Evolutionary conservation across 2,888 invertebrate genomes (phyloP).

Genomic region (Stramonita haemastoma): DNA sequence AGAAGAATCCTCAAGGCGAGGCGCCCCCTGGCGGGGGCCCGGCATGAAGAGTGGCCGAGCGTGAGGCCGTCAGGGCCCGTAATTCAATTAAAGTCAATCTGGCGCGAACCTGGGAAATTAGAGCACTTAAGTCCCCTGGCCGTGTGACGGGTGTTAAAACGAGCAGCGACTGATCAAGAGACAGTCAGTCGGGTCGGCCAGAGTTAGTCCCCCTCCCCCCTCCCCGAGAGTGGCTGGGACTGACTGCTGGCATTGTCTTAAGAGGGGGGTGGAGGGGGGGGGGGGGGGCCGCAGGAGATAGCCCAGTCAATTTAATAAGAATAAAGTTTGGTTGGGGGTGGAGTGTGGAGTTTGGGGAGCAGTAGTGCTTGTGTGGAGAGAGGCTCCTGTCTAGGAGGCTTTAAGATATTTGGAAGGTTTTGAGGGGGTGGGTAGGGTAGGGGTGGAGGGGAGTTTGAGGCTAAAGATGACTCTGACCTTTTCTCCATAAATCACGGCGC

Average conservation of each 20-base stretch:
- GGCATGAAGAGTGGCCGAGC: slow-evolving; percentile 38
- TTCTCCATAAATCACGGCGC: slow-evolving; percentile 40
- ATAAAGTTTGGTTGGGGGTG: slow-evolving; percentile 21
- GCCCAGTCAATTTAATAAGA: slow-evolving; percentile 42
- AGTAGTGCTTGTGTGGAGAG: neutral
- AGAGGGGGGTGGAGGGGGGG: neutral
- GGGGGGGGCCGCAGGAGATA: slow-evolving; percentile 5
- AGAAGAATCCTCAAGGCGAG: slow-evolving; percentile 22
- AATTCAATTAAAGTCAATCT: slow-evolving; percentile 47
- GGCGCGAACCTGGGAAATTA: slow-evolving; percentile 45
- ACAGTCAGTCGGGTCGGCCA: too few relatives aligned
- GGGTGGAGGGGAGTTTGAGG: neutral
- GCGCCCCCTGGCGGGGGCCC: slow-evolving; percentile 27
- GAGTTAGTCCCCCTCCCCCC: neutral
- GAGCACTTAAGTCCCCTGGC: slow-evolving; percentile 39
- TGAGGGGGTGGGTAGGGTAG: neutral
- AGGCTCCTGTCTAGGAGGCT: neutral
- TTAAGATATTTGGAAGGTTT: neutral
- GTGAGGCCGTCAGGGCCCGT: slow-evolving; percentile 35
- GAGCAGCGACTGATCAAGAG: slow-evolving; percentile 36
- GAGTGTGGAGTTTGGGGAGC: neutral
- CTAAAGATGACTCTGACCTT: slow-evolving; percentile 37
- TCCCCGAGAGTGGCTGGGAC: neutral
- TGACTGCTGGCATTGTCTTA: slow-evolving; percentile 35
- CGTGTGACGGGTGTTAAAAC: slow-evolving; percentile 40